phyloP scores from a whole-genome alignment of 2,888 invertebrate species.

The Opisthograptis luteolata region DNA sequence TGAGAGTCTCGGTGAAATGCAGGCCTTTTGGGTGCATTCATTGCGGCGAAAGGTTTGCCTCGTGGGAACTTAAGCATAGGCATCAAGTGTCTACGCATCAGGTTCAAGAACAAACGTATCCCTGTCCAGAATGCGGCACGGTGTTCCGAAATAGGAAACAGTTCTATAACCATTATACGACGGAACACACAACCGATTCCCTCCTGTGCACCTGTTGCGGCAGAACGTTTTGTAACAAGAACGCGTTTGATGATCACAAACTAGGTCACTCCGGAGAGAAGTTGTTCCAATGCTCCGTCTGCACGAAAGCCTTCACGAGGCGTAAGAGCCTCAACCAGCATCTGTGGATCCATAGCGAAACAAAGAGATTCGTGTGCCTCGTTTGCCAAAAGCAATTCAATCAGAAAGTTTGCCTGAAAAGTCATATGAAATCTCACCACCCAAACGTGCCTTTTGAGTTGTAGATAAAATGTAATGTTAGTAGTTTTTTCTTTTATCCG shows the following conservation, averaged over 20 bases:
- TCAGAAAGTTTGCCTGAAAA: constrained; percentile 69
- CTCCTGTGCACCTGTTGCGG: constrained; percentile 64
- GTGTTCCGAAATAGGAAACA: constrained; percentile 54
- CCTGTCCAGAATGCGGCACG: constrained; percentile 63
- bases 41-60: constrained; percentile 68
- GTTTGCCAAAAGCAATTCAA: constrained; percentile 68
- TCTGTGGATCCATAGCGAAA: constrained; percentile 72
- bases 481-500: constrained; percentile 4
- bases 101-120: constrained; percentile 49
- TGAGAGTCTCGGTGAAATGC: constrained; percentile 57
- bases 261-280: constrained; percentile 79
- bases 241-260: constrained; percentile 66
- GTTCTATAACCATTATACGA: constrained; percentile 65
- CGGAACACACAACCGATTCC: constrained; percentile 61
- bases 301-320: constrained; percentile 78
- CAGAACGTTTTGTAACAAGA: constrained; percentile 56
- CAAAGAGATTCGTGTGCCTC: constrained; percentile 62
- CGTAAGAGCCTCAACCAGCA: constrained; percentile 71
- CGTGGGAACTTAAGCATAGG: constrained; percentile 67
- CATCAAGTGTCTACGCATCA: constrained; percentile 61
- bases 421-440: constrained; percentile 48
- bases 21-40: constrained; percentile 62
- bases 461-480: constrained; percentile 1
- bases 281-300: constrained; percentile 68
- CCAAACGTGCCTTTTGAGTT: constrained; percentile 17